Conservation (phyloP, 1,140 invertebrate genomes). For the Meloidogyne exigua region DNA sequence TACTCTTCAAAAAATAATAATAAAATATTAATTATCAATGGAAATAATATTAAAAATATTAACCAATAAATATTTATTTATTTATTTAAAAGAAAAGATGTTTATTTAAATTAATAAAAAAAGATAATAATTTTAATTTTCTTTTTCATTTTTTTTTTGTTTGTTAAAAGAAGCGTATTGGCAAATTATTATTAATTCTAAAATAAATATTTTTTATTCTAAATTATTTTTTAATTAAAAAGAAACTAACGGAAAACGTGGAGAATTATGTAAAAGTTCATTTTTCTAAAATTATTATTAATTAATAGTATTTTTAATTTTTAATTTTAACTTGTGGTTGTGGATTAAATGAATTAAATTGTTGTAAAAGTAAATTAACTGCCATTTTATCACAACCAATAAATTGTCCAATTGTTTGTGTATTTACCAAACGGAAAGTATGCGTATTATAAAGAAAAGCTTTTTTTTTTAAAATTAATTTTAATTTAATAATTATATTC, state of each 20-base stretch:
- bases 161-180: background rate
- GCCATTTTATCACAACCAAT: slow-evolving; percentile 20
- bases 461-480: background rate
- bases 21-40: no score
- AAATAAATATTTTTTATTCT: background rate
- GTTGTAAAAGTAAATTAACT: background rate
- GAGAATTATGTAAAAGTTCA: background rate
- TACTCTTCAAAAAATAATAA: no score
- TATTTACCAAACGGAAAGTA: slow-evolving; percentile 18
- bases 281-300: background rate
- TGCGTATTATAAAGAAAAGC: slow-evolving; percentile 25
- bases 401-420: slow-evolving; percentile 27
- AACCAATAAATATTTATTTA: no score
- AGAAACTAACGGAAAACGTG: background rate
- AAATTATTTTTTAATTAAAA: background rate
- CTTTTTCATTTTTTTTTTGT: background rate
- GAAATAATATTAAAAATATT: no score
- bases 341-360: slow-evolving; percentile 1
- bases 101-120: no score
- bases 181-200: slow-evolving; percentile 1
- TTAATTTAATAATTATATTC: background rate
- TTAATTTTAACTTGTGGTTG: background rate
- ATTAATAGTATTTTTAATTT: no score
- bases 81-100: no score
- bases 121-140: no score